These are phyloP conservation scores for Ametastegia equiseti DNA, from an alignment of 2,888 invertebrate genomes.

Conservation along the genomic window DNA sequence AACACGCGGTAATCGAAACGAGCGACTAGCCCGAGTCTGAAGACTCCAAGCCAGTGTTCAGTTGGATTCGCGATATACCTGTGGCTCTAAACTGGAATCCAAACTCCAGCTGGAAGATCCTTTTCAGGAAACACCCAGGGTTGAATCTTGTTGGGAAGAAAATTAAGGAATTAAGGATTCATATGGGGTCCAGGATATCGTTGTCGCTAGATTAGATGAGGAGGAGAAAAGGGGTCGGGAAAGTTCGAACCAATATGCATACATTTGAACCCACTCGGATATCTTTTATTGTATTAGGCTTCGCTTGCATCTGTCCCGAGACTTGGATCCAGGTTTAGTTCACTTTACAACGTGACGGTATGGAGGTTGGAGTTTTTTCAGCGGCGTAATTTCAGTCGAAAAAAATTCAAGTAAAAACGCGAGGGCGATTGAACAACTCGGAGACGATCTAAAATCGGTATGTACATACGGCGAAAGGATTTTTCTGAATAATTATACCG, in stretches of 20 bases:
- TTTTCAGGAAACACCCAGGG: not conserved
- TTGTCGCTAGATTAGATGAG: conserved; percentile 1
- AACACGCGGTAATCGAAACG: conserved; percentile 8
- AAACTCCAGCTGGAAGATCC: not conserved
- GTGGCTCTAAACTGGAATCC: not conserved
- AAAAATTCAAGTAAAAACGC: not conserved
- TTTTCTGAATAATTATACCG: not conserved
- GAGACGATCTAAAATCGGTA: no score
- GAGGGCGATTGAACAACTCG: no score
- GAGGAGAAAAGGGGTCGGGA: not conserved
- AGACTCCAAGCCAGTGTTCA: not conserved
- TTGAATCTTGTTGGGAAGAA: not conserved
- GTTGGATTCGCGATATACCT: not conserved
- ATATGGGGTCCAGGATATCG: conserved; percentile 30
- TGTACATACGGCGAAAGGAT: no score
- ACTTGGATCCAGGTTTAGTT: conserved; percentile 54
- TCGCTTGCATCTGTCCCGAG: conserved; percentile 62
- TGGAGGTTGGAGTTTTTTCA: not conserved
- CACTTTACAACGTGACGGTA: conserved; percentile 60
- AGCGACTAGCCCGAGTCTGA: not conserved
- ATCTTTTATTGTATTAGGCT: conserved; percentile 72
- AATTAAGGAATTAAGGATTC: conserved; percentile 35
- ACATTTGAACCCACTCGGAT: conserved; percentile 71
- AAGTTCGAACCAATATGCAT: conserved; percentile 68
- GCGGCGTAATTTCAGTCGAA: not conserved